Evolutionary conservation across 2,888 invertebrate genomes (phyloP).

Genomic region (Agriopis leucophaearia): DNA sequence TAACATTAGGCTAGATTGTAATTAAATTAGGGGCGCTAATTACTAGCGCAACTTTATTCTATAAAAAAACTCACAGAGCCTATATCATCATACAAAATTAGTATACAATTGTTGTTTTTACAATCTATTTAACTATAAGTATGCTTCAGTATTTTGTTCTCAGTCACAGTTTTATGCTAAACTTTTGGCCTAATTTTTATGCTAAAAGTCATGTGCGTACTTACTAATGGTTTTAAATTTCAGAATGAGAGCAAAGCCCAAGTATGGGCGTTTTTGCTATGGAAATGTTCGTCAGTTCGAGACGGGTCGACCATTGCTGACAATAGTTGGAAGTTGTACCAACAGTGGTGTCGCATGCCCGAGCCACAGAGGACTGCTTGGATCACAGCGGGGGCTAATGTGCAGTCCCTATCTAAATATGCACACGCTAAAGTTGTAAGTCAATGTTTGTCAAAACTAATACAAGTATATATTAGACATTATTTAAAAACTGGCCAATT

Average conservation of each 20-base stretch:
- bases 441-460: constrained; percentile 36
- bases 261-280: constrained; percentile 94
- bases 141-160: too few relatives aligned
- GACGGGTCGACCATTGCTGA: constrained; percentile 81
- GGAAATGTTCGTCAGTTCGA: constrained; percentile 88
- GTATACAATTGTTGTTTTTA: too few relatives aligned
- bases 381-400: constrained; percentile 92
- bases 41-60: too few relatives aligned
- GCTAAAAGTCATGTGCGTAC: background rate
- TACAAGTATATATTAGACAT: background rate
- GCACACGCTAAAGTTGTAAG: constrained; percentile 89
- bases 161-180: background rate
- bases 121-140: too few relatives aligned
- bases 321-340: constrained; percentile 93
- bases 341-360: constrained; percentile 94
- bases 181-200: background rate
- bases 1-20: too few relatives aligned
- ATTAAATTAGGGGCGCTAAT: too few relatives aligned
- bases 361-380: constrained; percentile 91
- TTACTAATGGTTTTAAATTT: background rate
- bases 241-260: constrained; percentile 92
- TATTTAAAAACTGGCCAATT: too few relatives aligned
- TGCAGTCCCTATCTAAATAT: constrained; percentile 90
- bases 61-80: too few relatives aligned
- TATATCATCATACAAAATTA: too few relatives aligned